phyloP scores from a whole-genome alignment of 2,797 vertebrate species.

The Squalus acanthias region DNA sequence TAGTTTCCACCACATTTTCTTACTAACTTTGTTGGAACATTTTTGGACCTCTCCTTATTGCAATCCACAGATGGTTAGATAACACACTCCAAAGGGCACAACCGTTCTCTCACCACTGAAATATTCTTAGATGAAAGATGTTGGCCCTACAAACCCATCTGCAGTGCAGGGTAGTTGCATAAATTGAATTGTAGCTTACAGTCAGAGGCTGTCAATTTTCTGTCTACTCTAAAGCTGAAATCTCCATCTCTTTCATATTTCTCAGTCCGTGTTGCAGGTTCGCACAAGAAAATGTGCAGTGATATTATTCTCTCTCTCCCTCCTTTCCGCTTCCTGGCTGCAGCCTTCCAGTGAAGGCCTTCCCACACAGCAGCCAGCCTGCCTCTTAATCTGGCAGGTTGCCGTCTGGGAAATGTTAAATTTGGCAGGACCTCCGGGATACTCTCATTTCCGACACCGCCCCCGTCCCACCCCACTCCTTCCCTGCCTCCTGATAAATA shows the following conservation, averaged over 20 bases:
- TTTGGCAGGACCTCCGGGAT: no score
- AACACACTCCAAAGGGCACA: neutral
- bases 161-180: neutral
- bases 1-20: neutral
- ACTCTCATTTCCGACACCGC: no score
- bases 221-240: neutral
- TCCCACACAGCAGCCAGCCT: no score
- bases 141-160: neutral
- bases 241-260: neutral
- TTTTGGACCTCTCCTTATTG: neutral
- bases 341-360: no score
- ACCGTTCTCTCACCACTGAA: neutral
- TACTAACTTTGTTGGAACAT: neutral
- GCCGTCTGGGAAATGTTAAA: no score
- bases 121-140: no score
- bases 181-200: neutral
- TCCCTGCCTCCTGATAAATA: no score
- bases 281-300: neutral
- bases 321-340: no score
- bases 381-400: no score
- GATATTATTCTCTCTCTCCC: no score
- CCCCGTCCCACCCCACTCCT: no score
- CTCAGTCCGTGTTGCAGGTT: neutral
- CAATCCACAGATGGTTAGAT: neutral
- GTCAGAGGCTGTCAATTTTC: neutral